A percentile compares a stretch with the other conserved stretches of the same genome.
phyloP scores from a whole-genome alignment of 2,888 invertebrate species.

The Tridacna gigas region DNA sequence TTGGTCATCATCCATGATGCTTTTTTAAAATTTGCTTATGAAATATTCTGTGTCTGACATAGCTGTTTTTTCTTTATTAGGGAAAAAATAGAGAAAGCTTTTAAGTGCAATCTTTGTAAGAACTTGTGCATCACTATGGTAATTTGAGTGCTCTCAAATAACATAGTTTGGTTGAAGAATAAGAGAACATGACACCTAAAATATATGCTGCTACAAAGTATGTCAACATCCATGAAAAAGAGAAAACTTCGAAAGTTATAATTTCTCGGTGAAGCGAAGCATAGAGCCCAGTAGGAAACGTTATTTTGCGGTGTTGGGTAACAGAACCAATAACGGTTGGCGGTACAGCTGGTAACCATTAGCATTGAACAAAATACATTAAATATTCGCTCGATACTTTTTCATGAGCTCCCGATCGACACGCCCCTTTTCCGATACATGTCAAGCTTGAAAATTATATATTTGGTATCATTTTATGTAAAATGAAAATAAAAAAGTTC shows the following conservation, averaged over 20 bases:
- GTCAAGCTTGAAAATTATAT: neutral
- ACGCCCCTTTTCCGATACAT: constrained; percentile 22
- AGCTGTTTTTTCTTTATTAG: too few species aligned
- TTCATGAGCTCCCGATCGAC: constrained; percentile 19
- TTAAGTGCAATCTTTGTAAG: too few species aligned
- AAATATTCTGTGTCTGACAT: too few species aligned
- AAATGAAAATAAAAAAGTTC: neutral
- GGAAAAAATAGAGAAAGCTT: too few species aligned
- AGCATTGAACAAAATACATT: constrained; percentile 22
- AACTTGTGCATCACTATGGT: too few species aligned
- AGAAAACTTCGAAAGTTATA: neutral
- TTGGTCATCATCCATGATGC: too few species aligned
- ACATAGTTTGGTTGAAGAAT: too few species aligned
- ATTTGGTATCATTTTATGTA: neutral
- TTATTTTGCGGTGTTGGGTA: constrained; percentile 12
- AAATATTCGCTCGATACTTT: constrained; percentile 31
- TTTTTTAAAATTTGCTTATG: too few species aligned
- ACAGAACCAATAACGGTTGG: constrained; percentile 20
- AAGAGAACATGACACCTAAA: neutral
- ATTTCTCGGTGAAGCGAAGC: neutral
- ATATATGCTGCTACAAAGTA: neutral
- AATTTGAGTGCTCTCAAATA: too few species aligned
- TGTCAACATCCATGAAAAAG: neutral
- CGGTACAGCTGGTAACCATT: constrained; percentile 10
- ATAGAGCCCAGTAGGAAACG: constrained; percentile 11